Evolutionary conservation across 2,113 vertebrate species (phyloP).

Genomic region (Antechinus stuartii): DNA sequence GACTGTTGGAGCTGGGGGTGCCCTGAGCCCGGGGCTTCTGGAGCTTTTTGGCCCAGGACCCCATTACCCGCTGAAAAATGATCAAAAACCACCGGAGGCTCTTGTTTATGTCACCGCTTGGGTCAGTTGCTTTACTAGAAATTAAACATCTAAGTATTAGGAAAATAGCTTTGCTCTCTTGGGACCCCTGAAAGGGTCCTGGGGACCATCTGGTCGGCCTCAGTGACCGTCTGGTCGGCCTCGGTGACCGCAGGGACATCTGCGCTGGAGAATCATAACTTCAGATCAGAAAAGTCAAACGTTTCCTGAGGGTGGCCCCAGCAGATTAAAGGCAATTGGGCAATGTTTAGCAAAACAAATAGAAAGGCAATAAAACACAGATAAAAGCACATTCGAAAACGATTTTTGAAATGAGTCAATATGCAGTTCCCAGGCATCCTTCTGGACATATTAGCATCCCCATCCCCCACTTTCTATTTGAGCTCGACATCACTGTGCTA

Average conservation of each 20-base stretch:
- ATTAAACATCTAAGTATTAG: neutral
- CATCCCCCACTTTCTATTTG: neutral
- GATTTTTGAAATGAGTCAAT: neutral
- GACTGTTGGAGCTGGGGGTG: neutral
- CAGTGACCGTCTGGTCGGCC: neutral
- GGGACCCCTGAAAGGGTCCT: neutral
- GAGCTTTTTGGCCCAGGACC: neutral
- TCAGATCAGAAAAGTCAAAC: neutral
- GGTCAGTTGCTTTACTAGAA: neutral
- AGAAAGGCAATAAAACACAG: neutral
- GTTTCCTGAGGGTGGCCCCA: neutral
- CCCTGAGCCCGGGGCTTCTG: neutral
- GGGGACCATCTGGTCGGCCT: neutral
- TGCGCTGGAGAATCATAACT: neutral
- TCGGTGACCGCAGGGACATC: neutral
- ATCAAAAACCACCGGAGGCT: neutral
- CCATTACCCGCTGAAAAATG: neutral
- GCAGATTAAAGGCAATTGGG: neutral
- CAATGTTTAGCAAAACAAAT: neutral
- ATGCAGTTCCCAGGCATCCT: neutral
- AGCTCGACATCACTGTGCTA: neutral
- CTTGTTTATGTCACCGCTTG: neutral
- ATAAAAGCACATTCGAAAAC: neutral
- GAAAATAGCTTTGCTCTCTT: neutral
- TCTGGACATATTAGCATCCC: neutral